A percentile compares a stretch with the other conserved stretches of the same genome.
These are phyloP conservation scores for Melanostigma gelatinosum DNA, from an alignment of 2,113 vertebrate genomes.

Conservation along the genomic window DNA sequence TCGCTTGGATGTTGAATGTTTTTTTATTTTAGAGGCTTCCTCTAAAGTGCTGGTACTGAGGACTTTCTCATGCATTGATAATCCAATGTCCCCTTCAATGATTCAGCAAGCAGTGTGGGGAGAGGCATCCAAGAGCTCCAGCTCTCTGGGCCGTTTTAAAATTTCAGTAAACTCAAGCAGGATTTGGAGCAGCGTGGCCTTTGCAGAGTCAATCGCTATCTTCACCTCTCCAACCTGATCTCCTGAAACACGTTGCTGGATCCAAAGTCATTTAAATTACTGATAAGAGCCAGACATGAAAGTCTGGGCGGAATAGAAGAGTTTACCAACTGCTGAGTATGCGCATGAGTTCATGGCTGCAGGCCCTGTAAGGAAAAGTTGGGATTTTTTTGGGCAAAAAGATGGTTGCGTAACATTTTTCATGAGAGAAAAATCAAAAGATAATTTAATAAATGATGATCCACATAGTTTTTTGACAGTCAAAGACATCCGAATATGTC, in stretches of 20 bases:
- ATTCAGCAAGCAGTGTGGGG: conserved; percentile 63
- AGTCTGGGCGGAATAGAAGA: conserved; percentile 5
- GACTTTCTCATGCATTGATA: conserved; percentile 77
- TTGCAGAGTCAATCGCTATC: conserved; percentile 18
- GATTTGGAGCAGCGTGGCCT: conserved; percentile 37
- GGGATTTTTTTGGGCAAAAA: conserved; percentile 12
- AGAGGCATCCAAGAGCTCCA: conserved; percentile 51
- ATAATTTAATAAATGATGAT: conserved; percentile 62
- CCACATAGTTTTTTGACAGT: conserved; percentile 37
- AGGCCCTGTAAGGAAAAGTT: conserved; percentile 9
- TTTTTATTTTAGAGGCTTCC: conserved; percentile 51
- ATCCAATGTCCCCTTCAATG: conserved; percentile 75
- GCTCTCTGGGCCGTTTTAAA: conserved; percentile 68
- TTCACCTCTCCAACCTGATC: conserved; percentile 50
- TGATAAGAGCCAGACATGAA: conserved; percentile 22
- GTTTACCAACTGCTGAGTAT: conserved; percentile 17
- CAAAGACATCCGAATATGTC: conserved; percentile 43
- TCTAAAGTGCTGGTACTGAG: conserved; percentile 67
- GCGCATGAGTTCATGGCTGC: not conserved
- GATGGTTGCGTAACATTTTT: conserved; percentile 38
- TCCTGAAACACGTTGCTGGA: conserved; percentile 1
- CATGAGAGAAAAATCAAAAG: conserved; percentile 42
- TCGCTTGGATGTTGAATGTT: conserved; percentile 62
- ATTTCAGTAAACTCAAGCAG: conserved; percentile 60
- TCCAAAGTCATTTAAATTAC: conserved; percentile 28